Evolutionary conservation across 2,113 vertebrate genomes (phyloP).

Genomic region (Pitta sordida): DNA sequence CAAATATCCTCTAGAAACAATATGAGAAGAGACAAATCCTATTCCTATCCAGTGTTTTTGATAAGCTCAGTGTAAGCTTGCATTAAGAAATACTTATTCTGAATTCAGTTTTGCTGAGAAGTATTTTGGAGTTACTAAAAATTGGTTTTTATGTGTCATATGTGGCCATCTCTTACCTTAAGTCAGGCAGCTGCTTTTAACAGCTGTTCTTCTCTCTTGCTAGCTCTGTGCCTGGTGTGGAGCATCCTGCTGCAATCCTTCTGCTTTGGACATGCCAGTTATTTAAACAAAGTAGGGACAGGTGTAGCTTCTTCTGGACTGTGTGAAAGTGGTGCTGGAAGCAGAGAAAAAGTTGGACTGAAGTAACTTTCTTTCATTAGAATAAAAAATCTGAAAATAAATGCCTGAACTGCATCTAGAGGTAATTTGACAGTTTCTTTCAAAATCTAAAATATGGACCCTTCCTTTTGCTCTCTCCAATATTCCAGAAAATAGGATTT

Average conservation of each 20-base stretch:
- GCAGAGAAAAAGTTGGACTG: not conserved
- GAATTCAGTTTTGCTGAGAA: not conserved
- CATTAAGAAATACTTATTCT: not conserved
- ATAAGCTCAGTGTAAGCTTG: not conserved
- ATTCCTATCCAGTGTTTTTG: not conserved
- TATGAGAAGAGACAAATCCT: not conserved
- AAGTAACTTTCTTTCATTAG: not conserved
- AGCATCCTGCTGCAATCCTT: not conserved
- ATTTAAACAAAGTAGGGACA: not conserved
- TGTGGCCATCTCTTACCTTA: not conserved
- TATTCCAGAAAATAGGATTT: not conserved
- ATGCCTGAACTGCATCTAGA: not conserved
- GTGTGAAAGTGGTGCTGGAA: not conserved
- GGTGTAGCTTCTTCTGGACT: not conserved
- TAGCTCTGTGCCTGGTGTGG: not conserved
- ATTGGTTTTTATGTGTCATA: not conserved
- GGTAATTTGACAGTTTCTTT: not conserved
- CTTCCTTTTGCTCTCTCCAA: not conserved
- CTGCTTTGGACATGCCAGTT: not conserved
- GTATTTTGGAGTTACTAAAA: not conserved
- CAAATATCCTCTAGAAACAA: not conserved
- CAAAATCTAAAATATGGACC: not conserved
- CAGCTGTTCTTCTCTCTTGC: not conserved
- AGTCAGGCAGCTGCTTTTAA: not conserved
- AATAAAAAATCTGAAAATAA: not conserved